Evolutionary conservation across 2,888 invertebrate species (phyloP).

Genomic region (Lycophotia porphyrea): DNA sequence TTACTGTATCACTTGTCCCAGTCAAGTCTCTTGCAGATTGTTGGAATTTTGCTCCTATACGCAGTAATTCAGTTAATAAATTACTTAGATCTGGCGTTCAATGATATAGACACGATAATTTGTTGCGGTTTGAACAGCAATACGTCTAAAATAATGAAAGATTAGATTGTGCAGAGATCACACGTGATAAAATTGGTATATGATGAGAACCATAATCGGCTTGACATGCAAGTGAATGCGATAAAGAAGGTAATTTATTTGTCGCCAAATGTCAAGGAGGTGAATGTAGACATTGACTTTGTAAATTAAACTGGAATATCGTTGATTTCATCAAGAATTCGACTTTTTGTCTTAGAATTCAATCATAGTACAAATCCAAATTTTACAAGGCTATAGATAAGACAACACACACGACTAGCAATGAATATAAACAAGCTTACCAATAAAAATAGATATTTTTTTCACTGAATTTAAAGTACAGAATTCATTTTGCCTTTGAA

Average conservation of each 20-base stretch:
- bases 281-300: constrained; percentile 41
- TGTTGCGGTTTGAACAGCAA: constrained; percentile 56
- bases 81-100: constrained; percentile 65
- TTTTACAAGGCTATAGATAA: neutral
- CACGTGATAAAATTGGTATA: constrained; percentile 52
- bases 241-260: constrained; percentile 49
- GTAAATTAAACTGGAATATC: constrained; percentile 18
- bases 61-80: constrained; percentile 64
- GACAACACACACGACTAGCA: neutral
- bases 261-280: constrained; percentile 47
- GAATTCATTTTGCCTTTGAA: constrained; percentile 39
- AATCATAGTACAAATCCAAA: neutral
- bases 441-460: constrained; percentile 3
- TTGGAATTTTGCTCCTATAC: constrained; percentile 60
- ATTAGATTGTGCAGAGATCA: constrained; percentile 59
- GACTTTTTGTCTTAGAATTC: neutral
- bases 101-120: constrained; percentile 65
- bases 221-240: constrained; percentile 43
- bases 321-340: constrained; percentile 11
- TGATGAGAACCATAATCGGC: constrained; percentile 39
- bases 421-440: neutral
- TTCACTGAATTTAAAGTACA: constrained; percentile 13
- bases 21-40: constrained; percentile 68
- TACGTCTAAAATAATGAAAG: constrained; percentile 55
- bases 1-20: constrained; percentile 65